Percentiles rank a stretch among this genome's conserved stretches.
Conservation (phyloP, 2,797 vertebrate genomes). For the Pseudochaenichthys georgianus region DNA sequence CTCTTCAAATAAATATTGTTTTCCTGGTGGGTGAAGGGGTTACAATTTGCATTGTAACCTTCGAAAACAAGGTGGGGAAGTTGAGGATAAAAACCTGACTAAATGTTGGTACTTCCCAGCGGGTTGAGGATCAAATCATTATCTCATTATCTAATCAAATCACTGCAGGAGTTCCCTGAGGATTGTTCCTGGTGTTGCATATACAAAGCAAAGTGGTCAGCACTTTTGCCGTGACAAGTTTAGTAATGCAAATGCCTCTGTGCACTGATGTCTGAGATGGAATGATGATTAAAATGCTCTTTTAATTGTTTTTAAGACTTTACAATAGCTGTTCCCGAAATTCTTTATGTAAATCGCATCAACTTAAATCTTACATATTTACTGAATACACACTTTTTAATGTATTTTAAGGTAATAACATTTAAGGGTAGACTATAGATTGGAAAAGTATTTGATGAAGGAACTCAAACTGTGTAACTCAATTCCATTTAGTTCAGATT, state of each 20-base stretch:
- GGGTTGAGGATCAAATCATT: background rate
- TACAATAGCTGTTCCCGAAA: background rate
- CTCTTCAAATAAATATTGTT: background rate
- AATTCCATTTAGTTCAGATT: constrained; percentile 17
- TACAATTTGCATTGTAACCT: background rate
- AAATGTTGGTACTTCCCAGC: constrained; percentile 6
- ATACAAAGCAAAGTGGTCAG: constrained; percentile 25
- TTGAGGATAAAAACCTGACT: background rate
- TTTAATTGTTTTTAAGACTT: background rate
- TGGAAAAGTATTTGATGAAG: constrained; percentile 27
- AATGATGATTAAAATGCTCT: constrained; percentile 3
- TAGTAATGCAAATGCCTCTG: background rate
- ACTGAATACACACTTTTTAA: background rate
- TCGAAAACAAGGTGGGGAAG: background rate
- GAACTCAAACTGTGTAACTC: constrained; percentile 3
- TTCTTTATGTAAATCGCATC: background rate
- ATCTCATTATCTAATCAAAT: background rate
- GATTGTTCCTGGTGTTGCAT: constrained; percentile 24
- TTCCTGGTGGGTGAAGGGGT: background rate
- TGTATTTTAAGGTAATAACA: constrained; percentile 10
- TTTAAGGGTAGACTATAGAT: constrained; percentile 4
- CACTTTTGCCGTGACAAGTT: background rate
- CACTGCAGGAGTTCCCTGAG: background rate
- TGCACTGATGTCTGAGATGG: background rate
- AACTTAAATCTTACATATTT: background rate